Percentiles rank a stretch among this genome's conserved stretches.
Conservation (phyloP, 37 sponge, comb jelly and placozoan genomes). For the Halichondria panicea region DNA sequence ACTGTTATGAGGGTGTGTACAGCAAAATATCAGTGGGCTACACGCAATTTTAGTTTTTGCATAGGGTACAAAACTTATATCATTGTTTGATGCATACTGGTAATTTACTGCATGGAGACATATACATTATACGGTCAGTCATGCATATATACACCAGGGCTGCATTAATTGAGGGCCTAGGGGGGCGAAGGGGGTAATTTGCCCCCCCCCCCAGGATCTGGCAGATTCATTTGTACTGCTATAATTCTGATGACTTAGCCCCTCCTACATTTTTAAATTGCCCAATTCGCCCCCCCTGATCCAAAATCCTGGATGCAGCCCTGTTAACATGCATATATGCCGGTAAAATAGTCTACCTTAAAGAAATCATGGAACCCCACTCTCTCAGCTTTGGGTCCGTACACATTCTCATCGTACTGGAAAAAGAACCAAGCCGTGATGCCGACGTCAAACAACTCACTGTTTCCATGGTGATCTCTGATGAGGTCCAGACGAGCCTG, state of each 20-base stretch:
- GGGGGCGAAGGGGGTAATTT: not conserved
- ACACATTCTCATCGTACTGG: conserved; percentile 69
- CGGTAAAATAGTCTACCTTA: conserved; percentile 50
- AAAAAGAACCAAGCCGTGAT: conserved; percentile 89
- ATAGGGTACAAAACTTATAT: too few species aligned
- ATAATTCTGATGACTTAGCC: too few species aligned
- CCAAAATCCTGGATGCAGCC: not conserved
- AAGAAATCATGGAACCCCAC: conserved; percentile 87
- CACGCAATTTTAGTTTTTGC: too few species aligned
- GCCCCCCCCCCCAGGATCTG: not conserved
- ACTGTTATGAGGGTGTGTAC: conserved; percentile 54
- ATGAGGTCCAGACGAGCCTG: conserved; percentile 93
- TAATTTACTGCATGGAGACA: too few species aligned
- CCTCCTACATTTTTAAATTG: not conserved
- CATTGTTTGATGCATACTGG: too few species aligned
- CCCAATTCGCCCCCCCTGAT: not conserved
- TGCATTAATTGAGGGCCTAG: too few species aligned
- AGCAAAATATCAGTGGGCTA: too few species aligned
- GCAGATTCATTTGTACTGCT: too few species aligned
- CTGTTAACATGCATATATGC: not conserved
- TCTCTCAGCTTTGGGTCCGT: conserved; percentile 62
- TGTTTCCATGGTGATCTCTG: conserved; percentile 59
- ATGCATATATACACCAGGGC: too few species aligned
- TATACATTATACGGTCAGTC: too few species aligned
- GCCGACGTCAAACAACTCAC: conserved; percentile 84